phyloP scores from a whole-genome alignment of 2,113 vertebrate species.

The Vimba vimba region DNA sequence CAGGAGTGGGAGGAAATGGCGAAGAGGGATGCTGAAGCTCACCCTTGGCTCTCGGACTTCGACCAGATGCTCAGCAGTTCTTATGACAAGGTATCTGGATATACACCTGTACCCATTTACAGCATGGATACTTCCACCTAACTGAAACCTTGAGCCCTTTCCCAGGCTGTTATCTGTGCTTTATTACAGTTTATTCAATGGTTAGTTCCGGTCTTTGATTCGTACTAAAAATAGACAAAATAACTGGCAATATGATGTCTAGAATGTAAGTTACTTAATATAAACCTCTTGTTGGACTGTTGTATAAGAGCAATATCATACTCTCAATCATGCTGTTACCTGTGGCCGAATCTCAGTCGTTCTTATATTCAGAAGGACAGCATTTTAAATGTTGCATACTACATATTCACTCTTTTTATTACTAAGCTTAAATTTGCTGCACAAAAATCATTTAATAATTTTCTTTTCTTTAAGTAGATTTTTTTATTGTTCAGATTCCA shows the following conservation, averaged over 20 bases:
- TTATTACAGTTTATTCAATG: not conserved
- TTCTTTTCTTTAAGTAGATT: not conserved
- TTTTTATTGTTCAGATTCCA: not conserved
- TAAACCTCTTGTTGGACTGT: not conserved
- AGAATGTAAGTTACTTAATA: not conserved
- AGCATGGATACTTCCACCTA: not conserved
- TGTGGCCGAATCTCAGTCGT: not conserved
- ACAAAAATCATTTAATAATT: not conserved
- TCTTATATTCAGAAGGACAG: not conserved
- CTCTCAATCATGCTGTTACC: not conserved
- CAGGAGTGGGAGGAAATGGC: slow-evolving; percentile 99
- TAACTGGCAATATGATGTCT: not conserved
- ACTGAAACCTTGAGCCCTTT: not conserved
- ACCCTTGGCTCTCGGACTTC: slow-evolving; percentile 96
- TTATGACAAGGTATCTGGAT: slow-evolving; percentile 88
- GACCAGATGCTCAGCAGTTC: slow-evolving; percentile 87
- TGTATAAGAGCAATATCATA: not conserved
- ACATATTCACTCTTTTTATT: not conserved
- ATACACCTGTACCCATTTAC: not conserved
- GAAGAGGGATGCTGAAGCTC: slow-evolving; percentile 92
- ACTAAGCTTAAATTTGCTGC: not conserved
- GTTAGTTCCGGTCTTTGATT: not conserved
- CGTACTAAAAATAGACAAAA: not conserved
- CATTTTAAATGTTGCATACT: not conserved
- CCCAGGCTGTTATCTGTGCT: not conserved